phyloP scores from a whole-genome alignment of 2,797 vertebrate genomes.

The Peromyscus nudipes region DNA sequence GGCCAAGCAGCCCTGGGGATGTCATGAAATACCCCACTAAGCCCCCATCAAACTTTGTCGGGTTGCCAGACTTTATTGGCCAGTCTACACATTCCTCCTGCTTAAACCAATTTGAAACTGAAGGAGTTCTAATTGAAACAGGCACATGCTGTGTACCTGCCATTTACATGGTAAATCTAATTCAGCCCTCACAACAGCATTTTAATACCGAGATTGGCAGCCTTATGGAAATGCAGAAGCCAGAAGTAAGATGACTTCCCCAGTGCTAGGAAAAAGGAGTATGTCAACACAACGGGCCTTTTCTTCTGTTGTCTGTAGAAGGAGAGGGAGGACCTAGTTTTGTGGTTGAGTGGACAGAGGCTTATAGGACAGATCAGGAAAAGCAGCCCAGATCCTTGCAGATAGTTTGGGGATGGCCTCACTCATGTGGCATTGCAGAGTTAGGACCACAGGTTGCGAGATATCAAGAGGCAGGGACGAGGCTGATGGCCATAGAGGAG shows the following conservation, averaged over 20 bases:
- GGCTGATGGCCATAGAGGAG: not conserved
- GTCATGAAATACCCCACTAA: not conserved
- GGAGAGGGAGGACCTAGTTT: not conserved
- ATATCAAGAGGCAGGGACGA: not conserved
- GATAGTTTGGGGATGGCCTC: not conserved
- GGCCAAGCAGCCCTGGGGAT: not conserved
- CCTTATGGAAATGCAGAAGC: not conserved
- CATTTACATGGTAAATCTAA: not conserved
- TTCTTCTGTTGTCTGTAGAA: not conserved
- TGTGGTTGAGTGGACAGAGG: not conserved
- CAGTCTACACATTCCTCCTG: not conserved
- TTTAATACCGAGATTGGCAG: not conserved
- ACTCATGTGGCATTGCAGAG: accelerated
- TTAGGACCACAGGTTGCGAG: not conserved
- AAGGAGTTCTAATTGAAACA: conserved; percentile 1
- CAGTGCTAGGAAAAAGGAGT: not conserved
- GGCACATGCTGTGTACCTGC: not conserved
- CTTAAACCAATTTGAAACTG: not conserved
- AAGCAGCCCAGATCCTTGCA: not conserved
- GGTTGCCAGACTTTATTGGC: not conserved
- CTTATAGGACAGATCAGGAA: not conserved
- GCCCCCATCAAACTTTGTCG: not conserved
- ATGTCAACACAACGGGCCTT: not conserved
- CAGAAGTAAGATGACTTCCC: not conserved
- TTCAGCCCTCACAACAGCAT: not conserved